Conservation (phyloP, 2,888 invertebrate genomes). For the Tortricodes alternella region DNA sequence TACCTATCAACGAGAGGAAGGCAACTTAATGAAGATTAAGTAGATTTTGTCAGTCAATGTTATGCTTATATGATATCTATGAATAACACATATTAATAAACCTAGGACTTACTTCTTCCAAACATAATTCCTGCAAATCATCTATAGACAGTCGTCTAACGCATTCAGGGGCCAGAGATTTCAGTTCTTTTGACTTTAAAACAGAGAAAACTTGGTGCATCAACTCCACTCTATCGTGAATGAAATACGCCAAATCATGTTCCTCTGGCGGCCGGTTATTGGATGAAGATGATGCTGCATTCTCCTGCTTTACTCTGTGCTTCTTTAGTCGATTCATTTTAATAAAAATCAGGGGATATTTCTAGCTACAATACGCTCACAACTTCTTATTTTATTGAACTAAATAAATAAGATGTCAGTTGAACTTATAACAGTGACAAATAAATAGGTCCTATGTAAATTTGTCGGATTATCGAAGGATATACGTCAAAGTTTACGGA, state of each 20-base stretch:
- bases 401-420: not conserved
- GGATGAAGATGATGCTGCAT: slow-evolving; percentile 50
- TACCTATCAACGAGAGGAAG: too few species aligned
- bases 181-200: slow-evolving; percentile 80
- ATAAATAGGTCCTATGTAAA: not conserved
- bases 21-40: too few species aligned
- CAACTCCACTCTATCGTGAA: slow-evolving; percentile 83
- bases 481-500: not conserved
- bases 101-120: slow-evolving; percentile 75
- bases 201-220: slow-evolving; percentile 84
- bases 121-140: slow-evolving; percentile 82
- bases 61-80: too few species aligned
- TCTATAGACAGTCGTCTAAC: slow-evolving; percentile 68
- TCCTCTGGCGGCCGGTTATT: slow-evolving; percentile 51
- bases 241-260: slow-evolving; percentile 80
- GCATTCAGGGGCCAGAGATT: slow-evolving; percentile 81
- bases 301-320: slow-evolving; percentile 64
- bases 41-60: too few species aligned
- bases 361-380: not conserved
- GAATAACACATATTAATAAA: too few species aligned
- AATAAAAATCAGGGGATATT: not conserved
- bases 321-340: slow-evolving; percentile 44
- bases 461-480: not conserved
- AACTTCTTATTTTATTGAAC: not conserved
- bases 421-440: too few species aligned